phyloP scores from a whole-genome alignment of 2,113 vertebrate genomes.

The Toxotes chatareus region DNA sequence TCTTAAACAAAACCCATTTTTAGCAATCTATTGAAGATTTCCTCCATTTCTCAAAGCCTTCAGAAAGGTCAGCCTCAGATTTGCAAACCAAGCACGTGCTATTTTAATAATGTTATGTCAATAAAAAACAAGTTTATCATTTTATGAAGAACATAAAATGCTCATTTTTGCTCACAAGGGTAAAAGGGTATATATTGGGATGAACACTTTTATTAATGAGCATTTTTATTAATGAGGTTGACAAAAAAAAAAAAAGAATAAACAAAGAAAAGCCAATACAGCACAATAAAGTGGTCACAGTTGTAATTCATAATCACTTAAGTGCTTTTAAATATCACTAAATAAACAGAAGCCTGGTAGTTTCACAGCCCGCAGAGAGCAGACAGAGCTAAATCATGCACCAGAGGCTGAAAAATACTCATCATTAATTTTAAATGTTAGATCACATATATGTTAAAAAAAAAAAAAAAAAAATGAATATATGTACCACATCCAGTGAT shows the following conservation, averaged over 20 bases:
- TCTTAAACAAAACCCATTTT: not conserved
- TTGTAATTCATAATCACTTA: not conserved
- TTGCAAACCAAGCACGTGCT: not conserved
- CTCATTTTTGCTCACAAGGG: not conserved
- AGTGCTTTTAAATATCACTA: slow-evolving; percentile 13
- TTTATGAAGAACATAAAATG: not conserved
- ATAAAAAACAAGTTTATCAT: slow-evolving; percentile 5
- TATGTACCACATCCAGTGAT: not conserved
- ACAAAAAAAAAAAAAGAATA: slow-evolving; percentile 10
- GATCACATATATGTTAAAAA: not conserved
- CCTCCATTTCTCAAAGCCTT: not conserved
- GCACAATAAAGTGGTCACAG: not conserved
- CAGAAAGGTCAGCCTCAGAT: slow-evolving; percentile 11
- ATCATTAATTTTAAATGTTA: not conserved
- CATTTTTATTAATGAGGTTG: not conserved
- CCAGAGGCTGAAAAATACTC: not conserved
- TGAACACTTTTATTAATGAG: not conserved
- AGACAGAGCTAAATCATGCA: not conserved
- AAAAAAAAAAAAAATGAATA: not conserved
- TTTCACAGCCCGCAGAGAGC: not conserved
- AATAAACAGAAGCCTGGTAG: not conserved
- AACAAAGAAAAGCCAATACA: not conserved
- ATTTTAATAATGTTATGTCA: not conserved
- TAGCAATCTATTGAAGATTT: not conserved
- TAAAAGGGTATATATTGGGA: not conserved